Conservation (phyloP, 2,888 invertebrate genomes). For the Spisula subtruncata region DNA sequence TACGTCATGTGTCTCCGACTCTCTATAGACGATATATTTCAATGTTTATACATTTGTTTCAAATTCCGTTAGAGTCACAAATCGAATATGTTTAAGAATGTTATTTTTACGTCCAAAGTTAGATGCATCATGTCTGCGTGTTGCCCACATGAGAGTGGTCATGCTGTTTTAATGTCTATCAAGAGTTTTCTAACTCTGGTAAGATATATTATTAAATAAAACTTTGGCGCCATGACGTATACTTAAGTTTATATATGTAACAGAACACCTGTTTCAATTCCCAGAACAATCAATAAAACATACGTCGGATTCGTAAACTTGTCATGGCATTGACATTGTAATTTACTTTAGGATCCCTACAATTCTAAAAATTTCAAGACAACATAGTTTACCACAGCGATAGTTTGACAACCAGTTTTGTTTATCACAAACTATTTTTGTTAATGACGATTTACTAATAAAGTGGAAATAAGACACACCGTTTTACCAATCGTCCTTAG, state of each 20-base stretch:
- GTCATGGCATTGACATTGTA: too few relatives aligned
- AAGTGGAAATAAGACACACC: too few relatives aligned
- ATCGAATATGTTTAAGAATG: neutral
- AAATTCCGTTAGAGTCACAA: neutral
- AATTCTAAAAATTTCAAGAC: too few relatives aligned
- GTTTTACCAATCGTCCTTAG: too few relatives aligned
- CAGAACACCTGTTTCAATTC: neutral
- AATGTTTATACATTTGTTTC: neutral
- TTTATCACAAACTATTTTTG: too few relatives aligned
- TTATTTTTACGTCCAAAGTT: neutral
- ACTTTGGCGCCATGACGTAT: neutral
- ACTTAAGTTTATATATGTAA: neutral
- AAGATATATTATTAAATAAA: neutral
- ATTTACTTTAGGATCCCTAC: too few relatives aligned
- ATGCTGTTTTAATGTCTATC: neutral
- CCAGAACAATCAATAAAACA: neutral
- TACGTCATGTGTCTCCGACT: neutral
- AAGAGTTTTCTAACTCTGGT: neutral
- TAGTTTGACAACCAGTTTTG: too few relatives aligned
- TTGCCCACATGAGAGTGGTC: neutral
- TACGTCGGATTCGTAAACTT: neutral
- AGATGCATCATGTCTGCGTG: neutral
- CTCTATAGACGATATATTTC: conserved; percentile 12
- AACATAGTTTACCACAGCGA: too few relatives aligned
- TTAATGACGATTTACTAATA: too few relatives aligned